Base-by-base conservation (phyloP, 1,140 invertebrate genomes). In the Heliconius hermathena region DNA sequence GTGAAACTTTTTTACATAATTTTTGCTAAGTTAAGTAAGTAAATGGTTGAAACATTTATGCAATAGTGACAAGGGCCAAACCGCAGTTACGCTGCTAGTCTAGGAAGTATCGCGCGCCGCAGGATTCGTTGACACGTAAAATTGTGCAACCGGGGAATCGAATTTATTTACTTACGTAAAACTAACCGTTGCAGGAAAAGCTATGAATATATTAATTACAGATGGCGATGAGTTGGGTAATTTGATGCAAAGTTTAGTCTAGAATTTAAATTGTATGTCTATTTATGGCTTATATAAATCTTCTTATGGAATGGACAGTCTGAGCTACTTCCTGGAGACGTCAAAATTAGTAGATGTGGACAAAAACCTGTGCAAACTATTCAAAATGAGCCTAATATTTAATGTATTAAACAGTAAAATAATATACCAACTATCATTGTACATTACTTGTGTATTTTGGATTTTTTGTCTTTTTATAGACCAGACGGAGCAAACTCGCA, bases 31-130 rank as follows among this genome's bases (percentile, higher is more conserved):
- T 29, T 66, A 66, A 66, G 22, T 66, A 66, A 66, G 60, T 66
- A 26, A 46, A 13, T 66, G 13, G 26, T 13, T 66, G 26, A 57
- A 29, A 29, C 11, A 26, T 52, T 74, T 66, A 66, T 52, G 74
- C 33, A 52, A 52, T 38, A 76, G 4, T 16, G 4, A 20, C 20
- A 36, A 74, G 74, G 36, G 9, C 33, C 54, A 74, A 36, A 76
- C 74, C 74, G 57, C 74, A 75, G 60, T 66, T 66, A 36, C 22
- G 54, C 52, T 60, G 26, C 49, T 60, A 13, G 22, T 66, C 60
- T 66, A 54, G 74, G 74, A 76, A 76, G 74, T 76, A 60, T 76
- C 74, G 74, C 74, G 38, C 26, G 38, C 36, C 74, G 29, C 46
- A 76, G 74, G 57, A 66, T 60, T 66, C 57, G 36, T 76, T 76